These are phyloP conservation scores for Anguilla rostrata DNA, from an alignment of 2,113 vertebrate species.

Conservation along the genomic window DNA sequence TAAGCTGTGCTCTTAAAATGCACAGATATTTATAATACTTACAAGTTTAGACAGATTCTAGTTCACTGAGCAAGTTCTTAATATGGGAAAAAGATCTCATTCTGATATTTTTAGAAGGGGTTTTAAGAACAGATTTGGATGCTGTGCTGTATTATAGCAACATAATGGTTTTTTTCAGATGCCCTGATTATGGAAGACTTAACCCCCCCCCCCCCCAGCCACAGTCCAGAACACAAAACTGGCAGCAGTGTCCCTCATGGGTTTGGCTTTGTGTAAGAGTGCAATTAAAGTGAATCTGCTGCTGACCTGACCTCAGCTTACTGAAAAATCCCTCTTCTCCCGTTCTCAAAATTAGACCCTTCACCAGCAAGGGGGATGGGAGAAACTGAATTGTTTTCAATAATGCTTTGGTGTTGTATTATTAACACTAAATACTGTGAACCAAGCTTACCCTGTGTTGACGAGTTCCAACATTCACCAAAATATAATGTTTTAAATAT, in stretches of 20 bases:
- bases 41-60: not conserved
- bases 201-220: conserved; percentile 26
- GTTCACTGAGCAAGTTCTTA: not conserved
- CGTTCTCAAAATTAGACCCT: conserved; percentile 29
- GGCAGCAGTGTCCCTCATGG: conserved; percentile 26
- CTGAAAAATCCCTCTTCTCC: conserved; percentile 32
- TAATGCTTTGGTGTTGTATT: not conserved
- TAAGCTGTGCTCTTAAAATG: not conserved
- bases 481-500: not conserved
- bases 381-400: not conserved
- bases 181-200: conserved; percentile 41
- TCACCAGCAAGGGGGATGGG: not conserved
- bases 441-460: not conserved
- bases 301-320: conserved; percentile 35
- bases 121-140: not conserved
- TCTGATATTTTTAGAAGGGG: conserved; percentile 34
- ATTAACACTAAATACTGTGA: not conserved
- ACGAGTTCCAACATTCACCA: not conserved
- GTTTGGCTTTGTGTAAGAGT: conserved; percentile 21
- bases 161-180: conserved; percentile 29
- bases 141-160: conserved; percentile 16
- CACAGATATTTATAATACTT: not conserved
- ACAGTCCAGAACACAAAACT: conserved; percentile 34
- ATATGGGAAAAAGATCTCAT: not conserved
- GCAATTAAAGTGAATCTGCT: conserved; percentile 35